Base-by-base conservation (phyloP, 2,113 vertebrate species). In the Excalfactoria chinensis region DNA sequence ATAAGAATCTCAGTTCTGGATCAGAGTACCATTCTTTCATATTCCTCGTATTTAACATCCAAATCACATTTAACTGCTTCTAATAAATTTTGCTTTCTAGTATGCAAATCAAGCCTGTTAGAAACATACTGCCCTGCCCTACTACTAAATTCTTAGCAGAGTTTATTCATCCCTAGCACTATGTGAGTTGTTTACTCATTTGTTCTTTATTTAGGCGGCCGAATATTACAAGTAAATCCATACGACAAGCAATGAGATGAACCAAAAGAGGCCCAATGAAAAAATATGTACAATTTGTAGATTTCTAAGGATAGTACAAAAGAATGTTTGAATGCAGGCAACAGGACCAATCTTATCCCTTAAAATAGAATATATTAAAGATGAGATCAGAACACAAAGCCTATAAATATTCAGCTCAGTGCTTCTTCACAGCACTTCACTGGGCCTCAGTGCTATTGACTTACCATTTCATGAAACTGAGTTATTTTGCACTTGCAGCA, bases 361-460 rank as follows among this genome's bases (percentile, higher is more conserved):
- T 90, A 79, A 94, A 89, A 90, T 21, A n/a, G 37, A 76, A 25
- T 30, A 55, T 48, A 82, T 94, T 79, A 91, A 82, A 23, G 32
- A 63, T 1, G 46, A 56, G 11, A 86, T 19, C 28, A 89, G 71
- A 80, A 62, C 7, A 58, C 17, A 90, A 86, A 68, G 0, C 3
- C 6, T 30, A 76, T 22, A 32, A 91, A 43, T 74, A 67, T 41
- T 80, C 64, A 91, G 30, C 26, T 64, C 20, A 19, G 13, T 64
- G 4, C 12, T 64, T 73, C 40, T 92, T 83, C 56, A 23, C 43
- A 64, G n/a, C 48, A 88, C 43, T 88, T 85, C 26, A 32, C 13
- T 44, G 43, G 64, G 60, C 21, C 7, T 15, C 68, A 34, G 30
- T 19, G 4, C n/a, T 77, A 63, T 8, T 72, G 67, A 59, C 23